These are phyloP conservation scores for Notocelia uddmanniana DNA, from an alignment of 2,888 invertebrate genomes.

Conservation along the genomic window DNA sequence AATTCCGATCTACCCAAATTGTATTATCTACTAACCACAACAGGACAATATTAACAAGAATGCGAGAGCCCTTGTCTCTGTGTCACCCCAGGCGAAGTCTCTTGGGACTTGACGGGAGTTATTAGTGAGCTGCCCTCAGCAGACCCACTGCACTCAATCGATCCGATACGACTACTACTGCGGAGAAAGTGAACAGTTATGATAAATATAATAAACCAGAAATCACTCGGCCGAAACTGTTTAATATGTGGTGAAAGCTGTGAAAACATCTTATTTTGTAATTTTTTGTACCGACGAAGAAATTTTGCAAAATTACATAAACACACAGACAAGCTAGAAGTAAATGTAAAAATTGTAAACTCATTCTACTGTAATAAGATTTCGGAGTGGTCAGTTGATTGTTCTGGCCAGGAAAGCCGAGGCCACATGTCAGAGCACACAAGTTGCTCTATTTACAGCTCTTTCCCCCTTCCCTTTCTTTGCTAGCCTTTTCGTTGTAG, in stretches of 20 bases:
- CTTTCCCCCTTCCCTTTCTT: background rate
- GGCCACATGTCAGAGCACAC: background rate
- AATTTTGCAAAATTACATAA: background rate
- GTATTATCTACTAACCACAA: no score
- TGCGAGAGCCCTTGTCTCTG: background rate
- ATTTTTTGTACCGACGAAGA: background rate
- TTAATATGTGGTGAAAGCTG: background rate
- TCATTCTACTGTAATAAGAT: no score
- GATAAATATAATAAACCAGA: background rate
- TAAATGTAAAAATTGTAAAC: no score
- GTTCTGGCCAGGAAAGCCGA: background rate
- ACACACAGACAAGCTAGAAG: background rate
- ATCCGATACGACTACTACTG: background rate
- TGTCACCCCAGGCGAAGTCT: background rate
- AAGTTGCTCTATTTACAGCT: background rate
- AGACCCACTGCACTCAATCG: background rate
- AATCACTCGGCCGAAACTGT: background rate
- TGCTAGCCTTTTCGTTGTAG: no score
- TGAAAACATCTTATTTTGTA: background rate
- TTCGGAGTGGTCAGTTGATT: no score
- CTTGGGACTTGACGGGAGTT: background rate
- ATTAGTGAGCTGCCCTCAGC: background rate
- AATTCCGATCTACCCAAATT: no score
- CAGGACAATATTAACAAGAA: no score
- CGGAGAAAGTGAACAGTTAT: background rate